Conservation (phyloP, 37 sponge, comb jelly and placozoan species). For the Ianthella basta region DNA sequence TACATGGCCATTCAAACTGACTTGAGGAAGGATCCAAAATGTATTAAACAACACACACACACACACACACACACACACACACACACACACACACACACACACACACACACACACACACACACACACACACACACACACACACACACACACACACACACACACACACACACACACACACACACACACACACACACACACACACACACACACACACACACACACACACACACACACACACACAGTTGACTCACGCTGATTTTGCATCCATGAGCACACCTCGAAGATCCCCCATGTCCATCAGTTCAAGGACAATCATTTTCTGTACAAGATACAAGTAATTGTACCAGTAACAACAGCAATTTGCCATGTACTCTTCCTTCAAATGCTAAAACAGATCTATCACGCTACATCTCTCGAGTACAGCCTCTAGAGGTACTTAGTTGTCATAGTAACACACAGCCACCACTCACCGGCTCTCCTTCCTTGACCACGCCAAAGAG, state of each 20-base stretch:
- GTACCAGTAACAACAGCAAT: too few relatives aligned
- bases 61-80: conserved; percentile 30
- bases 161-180: conserved; percentile 30
- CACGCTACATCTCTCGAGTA: background rate
- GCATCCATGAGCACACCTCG: background rate
- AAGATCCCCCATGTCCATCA: conserved; percentile 33
- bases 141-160: conserved; percentile 26
- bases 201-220: conserved; percentile 34
- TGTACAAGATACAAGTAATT: background rate
- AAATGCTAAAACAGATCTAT: background rate
- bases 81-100: conserved; percentile 32
- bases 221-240: conserved; percentile 20
- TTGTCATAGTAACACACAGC: background rate
- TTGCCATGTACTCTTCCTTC: too few relatives aligned
- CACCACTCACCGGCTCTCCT: conserved; percentile 41
- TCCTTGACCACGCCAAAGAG: conserved; percentile 46
- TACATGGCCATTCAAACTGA: too few relatives aligned
- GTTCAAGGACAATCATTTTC: conserved; percentile 39
- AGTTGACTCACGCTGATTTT: conserved; percentile 11
- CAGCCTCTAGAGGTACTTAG: background rate
- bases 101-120: conserved; percentile 34
- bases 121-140: conserved; percentile 30
- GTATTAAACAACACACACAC: conserved; percentile 17
- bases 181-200: conserved; percentile 32
- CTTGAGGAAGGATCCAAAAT: too few relatives aligned